Conservation (phyloP, 2,888 invertebrate species). For the Ophion costatus region DNA sequence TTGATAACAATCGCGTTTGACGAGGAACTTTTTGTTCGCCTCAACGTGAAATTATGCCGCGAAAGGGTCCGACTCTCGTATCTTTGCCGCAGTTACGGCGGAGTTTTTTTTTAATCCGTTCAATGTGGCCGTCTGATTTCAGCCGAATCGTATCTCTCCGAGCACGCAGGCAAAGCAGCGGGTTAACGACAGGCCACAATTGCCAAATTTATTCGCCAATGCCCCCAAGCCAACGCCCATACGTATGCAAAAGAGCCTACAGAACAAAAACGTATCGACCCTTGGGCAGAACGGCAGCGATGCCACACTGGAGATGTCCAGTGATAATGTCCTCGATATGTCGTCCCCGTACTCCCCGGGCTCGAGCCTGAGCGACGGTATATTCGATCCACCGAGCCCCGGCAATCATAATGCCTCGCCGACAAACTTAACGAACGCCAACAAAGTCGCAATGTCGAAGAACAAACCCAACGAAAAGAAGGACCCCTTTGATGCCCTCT, state of each 20-base stretch:
- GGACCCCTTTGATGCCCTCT: slow-evolving; percentile 87
- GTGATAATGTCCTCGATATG: slow-evolving; percentile 88
- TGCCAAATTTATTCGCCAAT: slow-evolving; percentile 79
- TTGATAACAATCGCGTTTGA: too few species aligned
- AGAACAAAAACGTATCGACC: slow-evolving; percentile 76
- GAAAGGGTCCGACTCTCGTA: too few species aligned
- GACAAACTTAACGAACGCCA: slow-evolving; percentile 31
- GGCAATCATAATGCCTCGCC: slow-evolving; percentile 75
- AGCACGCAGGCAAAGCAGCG: slow-evolving; percentile 77
- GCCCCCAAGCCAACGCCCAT: slow-evolving; percentile 73
- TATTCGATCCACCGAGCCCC: slow-evolving; percentile 91
- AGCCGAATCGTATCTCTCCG: slow-evolving; percentile 79
- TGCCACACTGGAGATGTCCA: slow-evolving; percentile 75
- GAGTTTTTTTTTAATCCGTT: too few species aligned
- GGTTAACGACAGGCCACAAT: slow-evolving; percentile 75
- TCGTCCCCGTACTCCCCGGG: slow-evolving; percentile 95
- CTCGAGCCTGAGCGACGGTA: slow-evolving; percentile 94
- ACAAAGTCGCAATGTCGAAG: slow-evolving; percentile 74
- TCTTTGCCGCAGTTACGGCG: too few species aligned
- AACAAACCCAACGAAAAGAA: slow-evolving; percentile 77
- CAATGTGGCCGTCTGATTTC: slow-evolving; percentile 21
- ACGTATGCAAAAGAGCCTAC: slow-evolving; percentile 72
- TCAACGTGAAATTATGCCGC: too few species aligned
- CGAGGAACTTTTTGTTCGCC: too few species aligned
- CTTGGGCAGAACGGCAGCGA: slow-evolving; percentile 83